Base-by-base conservation (phyloP, 2,888 invertebrate genomes). In the Tolmerus cingulatus region DNA sequence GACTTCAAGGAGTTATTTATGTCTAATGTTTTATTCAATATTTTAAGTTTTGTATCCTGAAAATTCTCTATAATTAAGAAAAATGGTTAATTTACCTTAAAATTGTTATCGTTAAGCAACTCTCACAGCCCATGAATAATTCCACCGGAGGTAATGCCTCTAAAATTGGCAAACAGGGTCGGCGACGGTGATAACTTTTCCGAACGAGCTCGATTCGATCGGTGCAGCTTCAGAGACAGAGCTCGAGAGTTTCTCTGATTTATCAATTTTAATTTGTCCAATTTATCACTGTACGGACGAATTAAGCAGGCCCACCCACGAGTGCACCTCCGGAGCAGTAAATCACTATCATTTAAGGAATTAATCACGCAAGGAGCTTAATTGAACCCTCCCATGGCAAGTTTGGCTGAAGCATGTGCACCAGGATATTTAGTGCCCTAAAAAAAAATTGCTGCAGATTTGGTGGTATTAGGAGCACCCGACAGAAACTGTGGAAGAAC, bases 321-420 rank as follows among this genome's bases (percentile, higher is more conserved):
- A 40, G 27, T 43, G 19, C 51, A 57, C 55, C 34, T 55, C 5
- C 8, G 46, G 74, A 43, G 46, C 74, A 30, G 74, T 85, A 85
- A 85, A 85, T 85, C 85, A 85, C 51, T 43, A 46, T 74, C 43
- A 46, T 85, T 85, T 74, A 7, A 74, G 85, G 46, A 85, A 85
- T 85, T 85, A 85, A 85, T 85, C 85, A 85, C 74, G 74, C 23
- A 46, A 85, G 30, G 74, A 74, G 46, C 85, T 74, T 85, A 74
- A 43, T 85, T 85, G 74, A 85, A 74, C 74, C 85, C 85, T 85
- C 46, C 74, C 43, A 74, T 30, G 85, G n/a, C 16, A 46, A 16
- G 27, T 46, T 46, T 51, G 19, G 51, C 1, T 27, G 46, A 79
- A 27, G 9, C 46, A 43, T 79, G 76, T 77, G 77, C 51, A 51